Evolutionary conservation across 2,113 vertebrate genomes (phyloP).

Genomic region (Campylomormyrus tamandua): DNA sequence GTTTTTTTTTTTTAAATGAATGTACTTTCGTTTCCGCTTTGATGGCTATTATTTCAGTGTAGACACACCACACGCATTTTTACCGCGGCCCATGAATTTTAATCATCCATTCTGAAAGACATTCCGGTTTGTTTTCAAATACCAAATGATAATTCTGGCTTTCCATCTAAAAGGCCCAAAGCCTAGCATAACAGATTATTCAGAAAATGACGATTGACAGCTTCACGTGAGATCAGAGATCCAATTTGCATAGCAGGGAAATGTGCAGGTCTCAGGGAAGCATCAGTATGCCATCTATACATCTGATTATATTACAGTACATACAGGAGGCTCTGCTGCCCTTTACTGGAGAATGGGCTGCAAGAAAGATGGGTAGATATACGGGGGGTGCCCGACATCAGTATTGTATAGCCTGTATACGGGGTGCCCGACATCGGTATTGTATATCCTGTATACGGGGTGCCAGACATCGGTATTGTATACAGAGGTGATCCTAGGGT

Average conservation of each 20-base stretch:
- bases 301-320: not conserved
- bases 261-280: not conserved
- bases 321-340: not conserved
- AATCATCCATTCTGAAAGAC: not conserved
- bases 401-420: too few species aligned
- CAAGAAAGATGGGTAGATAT: not conserved
- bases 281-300: not conserved
- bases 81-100: not conserved
- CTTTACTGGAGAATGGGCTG: not conserved
- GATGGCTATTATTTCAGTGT: not conserved
- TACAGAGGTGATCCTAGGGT: too few species aligned
- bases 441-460: too few species aligned
- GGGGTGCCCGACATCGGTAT: too few species aligned
- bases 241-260: not conserved
- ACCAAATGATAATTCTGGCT: not conserved
- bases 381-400: too few species aligned
- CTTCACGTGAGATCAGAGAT: not conserved
- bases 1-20: not conserved
- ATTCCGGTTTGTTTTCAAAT: not conserved
- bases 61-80: not conserved
- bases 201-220: not conserved
- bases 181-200: not conserved
- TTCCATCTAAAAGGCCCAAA: not conserved
- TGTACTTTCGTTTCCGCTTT: not conserved
- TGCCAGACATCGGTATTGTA: too few species aligned